Evolutionary conservation across 2,113 vertebrate genomes (phyloP), one percentile per base, ranked within the genome.

Genomic region (Australoheros scitulus): DNA sequence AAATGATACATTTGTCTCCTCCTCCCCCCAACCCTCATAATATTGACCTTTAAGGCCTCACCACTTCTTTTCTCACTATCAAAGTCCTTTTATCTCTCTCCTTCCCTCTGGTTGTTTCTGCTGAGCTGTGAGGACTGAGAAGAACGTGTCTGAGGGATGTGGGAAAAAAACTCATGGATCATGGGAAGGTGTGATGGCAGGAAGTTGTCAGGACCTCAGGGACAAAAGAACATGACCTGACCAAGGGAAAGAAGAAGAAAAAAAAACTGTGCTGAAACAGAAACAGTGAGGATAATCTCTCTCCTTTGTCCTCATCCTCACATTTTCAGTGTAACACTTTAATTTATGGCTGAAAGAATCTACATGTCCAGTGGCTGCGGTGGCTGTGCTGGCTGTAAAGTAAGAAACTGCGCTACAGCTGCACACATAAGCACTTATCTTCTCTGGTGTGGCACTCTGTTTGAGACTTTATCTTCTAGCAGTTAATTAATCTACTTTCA

Each of bases 61-160:
- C 61, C 56, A 20, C 63, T 85, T 74, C 55, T 81, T 87, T 85
- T 88, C 84, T 91, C 87, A 82, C 79, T 78, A 81, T 89, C 82
- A 61, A 78, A 52, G 36, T 65, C 77, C 57, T 80, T 79, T 80
- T 82, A 38, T 85, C 88, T 83, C 52, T 83, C 79, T 61, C 63
- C 80, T 82, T 60, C 82, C 90, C 84, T 85, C 89, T 70, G 80
- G 87, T 88, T 14, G 32, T 72, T 74, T 80, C 79, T 61, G 83
- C 77, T 80, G 68, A 87, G 59, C 82, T 79, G 83, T 76, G 80
- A 91, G 76, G 82, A 80, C 47, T 47, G 79, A 89, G 82, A 70
- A 83, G 32, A 87, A 86, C 7, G 58, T 82, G 72, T 87, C 58
- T 20, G 58, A 64, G 43, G 80, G 64, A 85, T 52, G 79, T 79